Evolutionary conservation across 1,140 invertebrate species (phyloP).

Genomic region (Harpegnathos saltator): DNA sequence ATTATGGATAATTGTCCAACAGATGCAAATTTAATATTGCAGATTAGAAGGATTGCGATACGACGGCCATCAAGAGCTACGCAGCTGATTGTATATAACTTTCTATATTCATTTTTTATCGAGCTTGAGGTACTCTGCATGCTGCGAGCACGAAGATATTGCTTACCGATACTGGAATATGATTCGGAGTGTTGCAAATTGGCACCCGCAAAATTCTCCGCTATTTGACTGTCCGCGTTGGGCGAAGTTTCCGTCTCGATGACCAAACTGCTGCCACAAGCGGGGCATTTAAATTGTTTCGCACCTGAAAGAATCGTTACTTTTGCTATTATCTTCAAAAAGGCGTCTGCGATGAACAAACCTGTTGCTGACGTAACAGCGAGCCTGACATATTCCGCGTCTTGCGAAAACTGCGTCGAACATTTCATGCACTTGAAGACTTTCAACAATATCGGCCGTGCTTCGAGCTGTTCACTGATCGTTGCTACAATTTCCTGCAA

Average conservation of each 20-base stretch:
- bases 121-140: slow-evolving; percentile 7
- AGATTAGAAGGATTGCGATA: background rate
- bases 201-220: slow-evolving; percentile 34
- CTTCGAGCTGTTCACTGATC: slow-evolving; percentile 85
- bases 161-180: slow-evolving; percentile 83
- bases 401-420: slow-evolving; percentile 87
- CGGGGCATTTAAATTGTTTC: slow-evolving; percentile 85
- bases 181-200: slow-evolving; percentile 81
- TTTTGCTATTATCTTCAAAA: slow-evolving; percentile 30
- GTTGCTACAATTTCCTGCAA: slow-evolving; percentile 86
- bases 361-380: slow-evolving; percentile 71
- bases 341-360: slow-evolving; percentile 51
- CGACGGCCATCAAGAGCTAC: background rate
- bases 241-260: slow-evolving; percentile 85
- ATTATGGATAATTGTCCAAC: background rate
- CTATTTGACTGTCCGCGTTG: slow-evolving; percentile 60
- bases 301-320: slow-evolving; percentile 73
- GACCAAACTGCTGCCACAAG: slow-evolving; percentile 87
- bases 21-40: background rate
- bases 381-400: slow-evolving; percentile 79
- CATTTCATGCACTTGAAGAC: slow-evolving; percentile 89
- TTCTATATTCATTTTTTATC: slow-evolving; percentile 1
- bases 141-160: slow-evolving; percentile 7
- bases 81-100: background rate
- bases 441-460: slow-evolving; percentile 85